Evolutionary conservation across 2,888 invertebrate species (phyloP).

Genomic region (Eupithecia subumbrata): DNA sequence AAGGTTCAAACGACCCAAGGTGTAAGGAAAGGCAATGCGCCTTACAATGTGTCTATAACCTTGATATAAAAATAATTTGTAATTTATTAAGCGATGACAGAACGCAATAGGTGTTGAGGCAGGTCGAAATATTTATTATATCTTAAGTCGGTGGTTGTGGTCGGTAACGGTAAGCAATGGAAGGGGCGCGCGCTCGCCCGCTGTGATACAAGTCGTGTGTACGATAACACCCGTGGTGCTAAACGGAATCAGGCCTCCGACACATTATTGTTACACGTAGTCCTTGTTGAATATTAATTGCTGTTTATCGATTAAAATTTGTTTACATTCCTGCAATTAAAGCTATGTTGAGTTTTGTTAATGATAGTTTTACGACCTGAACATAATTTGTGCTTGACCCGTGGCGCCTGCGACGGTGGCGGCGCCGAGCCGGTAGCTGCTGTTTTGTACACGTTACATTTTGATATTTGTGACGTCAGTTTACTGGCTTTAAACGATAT

Average conservation of each 20-base stretch:
- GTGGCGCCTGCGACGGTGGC: conserved; percentile 43
- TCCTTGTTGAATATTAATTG: conserved; percentile 74
- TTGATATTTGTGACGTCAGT: conserved; percentile 18
- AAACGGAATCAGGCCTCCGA: conserved; percentile 72
- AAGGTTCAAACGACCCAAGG: neutral
- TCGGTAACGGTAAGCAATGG: conserved; percentile 28
- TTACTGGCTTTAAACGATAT: conserved; percentile 10
- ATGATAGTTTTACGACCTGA: conserved; percentile 72
- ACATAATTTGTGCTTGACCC: conserved; percentile 43
- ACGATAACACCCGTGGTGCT: conserved; percentile 72
- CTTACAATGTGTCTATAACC: conserved; percentile 13
- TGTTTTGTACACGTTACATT: conserved; percentile 17
- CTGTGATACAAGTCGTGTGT: conserved; percentile 42
- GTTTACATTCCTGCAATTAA: conserved; percentile 82
- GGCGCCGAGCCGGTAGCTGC: conserved; percentile 40
- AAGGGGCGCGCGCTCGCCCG: conserved; percentile 33
- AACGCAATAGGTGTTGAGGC: conserved; percentile 34
- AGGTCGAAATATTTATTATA: conserved; percentile 32
- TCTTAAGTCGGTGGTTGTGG: conserved; percentile 31
- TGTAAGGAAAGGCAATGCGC: neutral
- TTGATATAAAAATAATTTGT: conserved; percentile 13
- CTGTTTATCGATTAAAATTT: conserved; percentile 78
- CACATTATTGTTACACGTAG: conserved; percentile 73
- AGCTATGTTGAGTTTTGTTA: conserved; percentile 81
- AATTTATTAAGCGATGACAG: conserved; percentile 32